Conservation (phyloP, 2,888 invertebrate species). For the Synanthedon myopaeformis region DNA sequence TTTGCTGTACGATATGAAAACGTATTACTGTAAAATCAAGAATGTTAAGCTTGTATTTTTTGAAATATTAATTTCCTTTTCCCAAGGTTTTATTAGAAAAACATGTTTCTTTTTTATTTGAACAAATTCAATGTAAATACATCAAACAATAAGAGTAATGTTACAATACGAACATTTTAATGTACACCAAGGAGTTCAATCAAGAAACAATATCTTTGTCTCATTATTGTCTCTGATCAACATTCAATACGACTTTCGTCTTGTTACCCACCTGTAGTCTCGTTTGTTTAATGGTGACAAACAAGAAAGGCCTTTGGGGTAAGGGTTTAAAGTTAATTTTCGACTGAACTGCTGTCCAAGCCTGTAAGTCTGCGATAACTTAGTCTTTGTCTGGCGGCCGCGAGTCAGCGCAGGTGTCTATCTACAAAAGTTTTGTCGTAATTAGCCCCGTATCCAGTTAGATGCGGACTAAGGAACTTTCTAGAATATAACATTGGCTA, state of each 20-base stretch:
- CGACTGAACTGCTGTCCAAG: slow-evolving; percentile 21
- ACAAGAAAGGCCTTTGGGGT: slow-evolving; percentile 26
- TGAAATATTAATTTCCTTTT: no score
- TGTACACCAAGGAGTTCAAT: slow-evolving; percentile 25
- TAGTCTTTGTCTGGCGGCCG: slow-evolving; percentile 60
- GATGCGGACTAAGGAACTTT: slow-evolving; percentile 62
- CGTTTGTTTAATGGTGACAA: slow-evolving; percentile 15
- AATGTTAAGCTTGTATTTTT: no score
- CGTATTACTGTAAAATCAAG: no score
- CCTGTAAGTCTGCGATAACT: slow-evolving; percentile 64
- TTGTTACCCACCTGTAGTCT: slow-evolving; percentile 38
- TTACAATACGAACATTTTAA: neutral
- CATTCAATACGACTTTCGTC: slow-evolving; percentile 44
- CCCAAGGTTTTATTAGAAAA: no score
- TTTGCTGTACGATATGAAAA: no score
- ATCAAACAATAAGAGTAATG: neutral
- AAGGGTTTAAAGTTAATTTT: slow-evolving; percentile 33
- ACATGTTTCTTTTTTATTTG: no score
- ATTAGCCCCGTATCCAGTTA: slow-evolving; percentile 64
- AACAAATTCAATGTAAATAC: neutral
- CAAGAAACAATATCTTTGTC: slow-evolving; percentile 31
- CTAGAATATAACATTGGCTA: slow-evolving; percentile 61
- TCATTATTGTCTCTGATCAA: slow-evolving; percentile 38
- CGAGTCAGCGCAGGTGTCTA: slow-evolving; percentile 66
- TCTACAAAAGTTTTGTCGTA: slow-evolving; percentile 66